These are phyloP conservation scores for Pipra filicauda DNA, from an alignment of 2,113 vertebrate species.

Conservation along the genomic window DNA sequence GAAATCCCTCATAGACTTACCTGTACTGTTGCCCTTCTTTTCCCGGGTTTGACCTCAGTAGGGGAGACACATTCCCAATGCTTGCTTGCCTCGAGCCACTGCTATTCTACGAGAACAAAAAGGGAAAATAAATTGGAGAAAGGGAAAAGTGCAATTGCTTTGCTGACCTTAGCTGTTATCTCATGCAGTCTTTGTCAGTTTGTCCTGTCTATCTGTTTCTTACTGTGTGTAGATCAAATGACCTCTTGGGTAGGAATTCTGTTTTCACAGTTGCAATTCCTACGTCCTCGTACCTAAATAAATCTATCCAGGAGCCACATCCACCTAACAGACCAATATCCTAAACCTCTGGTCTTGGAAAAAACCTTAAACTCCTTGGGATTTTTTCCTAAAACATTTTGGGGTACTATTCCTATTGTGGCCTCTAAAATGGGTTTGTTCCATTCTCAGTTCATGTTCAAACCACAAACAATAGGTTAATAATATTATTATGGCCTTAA, in stretches of 20 bases:
- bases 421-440: not conserved
- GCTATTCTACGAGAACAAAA: not conserved
- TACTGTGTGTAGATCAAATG: not conserved
- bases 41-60: not conserved
- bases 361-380: not conserved
- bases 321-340: not conserved
- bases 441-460: not conserved
- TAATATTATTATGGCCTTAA: constrained; percentile 25
- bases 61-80: not conserved
- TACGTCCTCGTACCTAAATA: not conserved
- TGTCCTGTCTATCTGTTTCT: not conserved
- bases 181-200: not conserved
- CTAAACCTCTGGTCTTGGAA: not conserved
- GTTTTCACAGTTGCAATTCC: not conserved
- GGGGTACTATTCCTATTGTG: not conserved
- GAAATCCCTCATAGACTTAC: not conserved
- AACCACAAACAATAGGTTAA: not conserved
- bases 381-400: not conserved
- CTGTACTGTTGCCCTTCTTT: not conserved
- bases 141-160: not conserved
- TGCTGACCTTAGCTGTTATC: not conserved
- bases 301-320: not conserved
- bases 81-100: not conserved
- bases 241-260: not conserved
- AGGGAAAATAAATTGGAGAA: not conserved